phyloP scores from a whole-genome alignment of 2,888 invertebrate species.

The Trichopria drosophilae region DNA sequence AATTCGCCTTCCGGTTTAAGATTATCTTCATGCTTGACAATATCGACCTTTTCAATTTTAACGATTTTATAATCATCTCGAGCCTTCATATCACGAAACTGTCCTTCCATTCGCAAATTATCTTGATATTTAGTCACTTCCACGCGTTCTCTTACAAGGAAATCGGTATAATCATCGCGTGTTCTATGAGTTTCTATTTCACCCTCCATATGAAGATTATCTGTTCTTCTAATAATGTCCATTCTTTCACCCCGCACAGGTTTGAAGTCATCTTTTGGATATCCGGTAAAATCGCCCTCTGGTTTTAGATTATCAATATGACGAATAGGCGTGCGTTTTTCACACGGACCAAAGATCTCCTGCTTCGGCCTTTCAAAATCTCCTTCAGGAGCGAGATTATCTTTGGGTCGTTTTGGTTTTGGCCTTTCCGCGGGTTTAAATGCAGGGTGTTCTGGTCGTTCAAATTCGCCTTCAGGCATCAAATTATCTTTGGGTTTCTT shows the following conservation, averaged over 20 bases:
- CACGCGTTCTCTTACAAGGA: slow-evolving; percentile 59
- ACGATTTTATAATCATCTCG: slow-evolving; percentile 60
- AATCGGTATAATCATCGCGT: slow-evolving; percentile 63
- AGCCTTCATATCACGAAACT: slow-evolving; percentile 61
- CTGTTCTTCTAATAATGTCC: slow-evolving; percentile 60
- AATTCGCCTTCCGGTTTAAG: slow-evolving; percentile 52
- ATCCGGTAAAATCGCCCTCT: slow-evolving; percentile 64
- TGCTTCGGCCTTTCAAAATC: slow-evolving; percentile 60
- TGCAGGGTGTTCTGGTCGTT: slow-evolving; percentile 57
- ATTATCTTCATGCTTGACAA: slow-evolving; percentile 55
- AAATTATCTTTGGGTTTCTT: slow-evolving; percentile 60
- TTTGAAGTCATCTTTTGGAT: slow-evolving; percentile 42
- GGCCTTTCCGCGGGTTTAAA: slow-evolving; percentile 45
- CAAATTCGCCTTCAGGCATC: slow-evolving; percentile 53
- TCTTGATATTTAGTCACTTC: slow-evolving; percentile 58
- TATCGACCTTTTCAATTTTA: slow-evolving; percentile 62
- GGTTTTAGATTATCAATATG: slow-evolving; percentile 53
- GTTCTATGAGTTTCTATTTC: slow-evolving; percentile 61
- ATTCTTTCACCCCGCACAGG: slow-evolving; percentile 63
- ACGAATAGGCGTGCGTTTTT: slow-evolving; percentile 62
- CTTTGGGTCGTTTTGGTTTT: slow-evolving; percentile 57
- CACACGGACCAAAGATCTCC: slow-evolving; percentile 35
- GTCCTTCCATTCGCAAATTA: slow-evolving; percentile 65
- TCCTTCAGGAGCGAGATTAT: slow-evolving; percentile 64
- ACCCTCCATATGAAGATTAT: slow-evolving; percentile 59